Percentiles rank a stretch among this genome's conserved stretches.
These are phyloP conservation scores for Rhea pennata DNA, from an alignment of 2,113 vertebrate species.

Conservation along the genomic window DNA sequence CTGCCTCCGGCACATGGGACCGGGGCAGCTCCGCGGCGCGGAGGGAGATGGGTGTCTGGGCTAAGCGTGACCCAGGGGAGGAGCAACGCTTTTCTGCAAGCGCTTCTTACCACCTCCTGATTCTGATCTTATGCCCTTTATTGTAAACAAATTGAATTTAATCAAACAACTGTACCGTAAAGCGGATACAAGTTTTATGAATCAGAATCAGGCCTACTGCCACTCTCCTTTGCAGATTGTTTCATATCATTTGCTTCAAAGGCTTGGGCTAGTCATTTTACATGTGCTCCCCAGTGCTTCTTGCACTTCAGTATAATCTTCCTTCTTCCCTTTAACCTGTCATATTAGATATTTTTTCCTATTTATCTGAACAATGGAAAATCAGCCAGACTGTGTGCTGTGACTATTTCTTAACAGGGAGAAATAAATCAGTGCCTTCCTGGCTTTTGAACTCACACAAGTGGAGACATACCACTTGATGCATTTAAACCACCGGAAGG, in stretches of 20 bases:
- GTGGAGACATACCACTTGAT: background rate
- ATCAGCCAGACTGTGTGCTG: conserved; percentile 3
- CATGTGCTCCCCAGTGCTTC: background rate
- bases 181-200: background rate
- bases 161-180: background rate
- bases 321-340: conserved; percentile 37
- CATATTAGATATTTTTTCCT: conserved; percentile 38
- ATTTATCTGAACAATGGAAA: conserved; percentile 36
- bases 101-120: background rate
- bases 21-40: background rate
- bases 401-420: conserved; percentile 7
- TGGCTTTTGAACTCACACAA: background rate
- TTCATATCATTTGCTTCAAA: conserved; percentile 19
- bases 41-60: background rate
- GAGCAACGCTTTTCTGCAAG: background rate
- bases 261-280: background rate
- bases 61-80: background rate
- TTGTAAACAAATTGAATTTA: background rate
- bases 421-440: conserved; percentile 30
- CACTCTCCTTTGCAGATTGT: background rate
- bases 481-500: background rate
- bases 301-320: conserved; percentile 37
- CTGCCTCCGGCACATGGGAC: background rate
- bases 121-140: background rate
- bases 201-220: background rate